Evolutionary conservation across 2,113 vertebrate species (phyloP).

Genomic region (Odontesthes bonariensis): DNA sequence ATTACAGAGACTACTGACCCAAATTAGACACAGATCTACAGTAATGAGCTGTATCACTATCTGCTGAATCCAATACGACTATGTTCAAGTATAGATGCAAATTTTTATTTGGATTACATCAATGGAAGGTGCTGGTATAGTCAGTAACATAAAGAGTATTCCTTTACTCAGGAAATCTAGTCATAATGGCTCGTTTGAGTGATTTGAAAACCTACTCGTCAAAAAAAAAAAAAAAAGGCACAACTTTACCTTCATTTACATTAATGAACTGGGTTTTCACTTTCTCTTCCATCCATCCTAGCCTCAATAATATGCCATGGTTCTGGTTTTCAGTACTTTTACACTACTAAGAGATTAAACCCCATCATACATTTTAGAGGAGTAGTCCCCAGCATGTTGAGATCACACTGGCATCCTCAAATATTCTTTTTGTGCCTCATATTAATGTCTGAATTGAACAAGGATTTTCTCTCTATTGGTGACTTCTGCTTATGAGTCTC

Average conservation of each 20-base stretch:
- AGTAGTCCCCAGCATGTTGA: slow-evolving; percentile 16
- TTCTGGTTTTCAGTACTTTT: slow-evolving; percentile 5
- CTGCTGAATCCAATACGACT: background rate
- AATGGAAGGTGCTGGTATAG: too few relatives aligned
- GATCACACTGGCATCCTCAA: slow-evolving; percentile 25
- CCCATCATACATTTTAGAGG: slow-evolving; percentile 54
- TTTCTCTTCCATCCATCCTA: background rate
- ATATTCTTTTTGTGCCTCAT: slow-evolving; percentile 62
- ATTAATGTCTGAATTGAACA: slow-evolving; percentile 44
- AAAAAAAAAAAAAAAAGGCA: too few relatives aligned
- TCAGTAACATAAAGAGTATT: too few relatives aligned
- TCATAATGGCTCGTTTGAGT: background rate
- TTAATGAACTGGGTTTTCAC: slow-evolving; percentile 8
- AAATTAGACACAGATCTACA: background rate
- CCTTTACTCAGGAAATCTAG: background rate
- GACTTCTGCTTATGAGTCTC: slow-evolving; percentile 48
- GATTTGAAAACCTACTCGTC: background rate
- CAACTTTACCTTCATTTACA: background rate
- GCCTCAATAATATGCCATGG: background rate
- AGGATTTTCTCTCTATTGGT: slow-evolving; percentile 33
- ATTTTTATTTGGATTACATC: too few relatives aligned
- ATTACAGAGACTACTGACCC: background rate
- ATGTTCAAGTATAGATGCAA: too few relatives aligned
- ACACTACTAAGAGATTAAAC: slow-evolving; percentile 34
- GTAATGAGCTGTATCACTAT: background rate